These are phyloP conservation scores for Hippocampus barbouri DNA, from an alignment of 2,113 vertebrate species.

Conservation along the genomic window DNA sequence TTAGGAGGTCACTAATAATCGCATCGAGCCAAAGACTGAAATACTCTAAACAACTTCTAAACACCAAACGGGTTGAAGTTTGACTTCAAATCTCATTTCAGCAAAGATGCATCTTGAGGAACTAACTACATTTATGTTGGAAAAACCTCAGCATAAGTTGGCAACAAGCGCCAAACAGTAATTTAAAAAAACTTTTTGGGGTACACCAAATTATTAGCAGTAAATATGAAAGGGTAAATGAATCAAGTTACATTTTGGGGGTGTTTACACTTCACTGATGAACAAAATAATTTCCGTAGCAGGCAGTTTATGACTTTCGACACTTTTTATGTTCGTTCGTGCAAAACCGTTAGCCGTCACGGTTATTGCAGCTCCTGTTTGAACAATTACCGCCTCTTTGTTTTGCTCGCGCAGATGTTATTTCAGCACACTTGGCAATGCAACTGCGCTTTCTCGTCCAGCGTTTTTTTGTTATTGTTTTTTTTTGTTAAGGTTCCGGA, in stretches of 20 bases:
- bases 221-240: no score
- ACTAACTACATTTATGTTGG: no score
- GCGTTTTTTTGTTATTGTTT: background rate
- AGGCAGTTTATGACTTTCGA: background rate
- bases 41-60: background rate
- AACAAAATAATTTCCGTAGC: background rate
- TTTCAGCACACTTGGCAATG: background rate
- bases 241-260: background rate
- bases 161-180: no score
- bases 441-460: background rate
- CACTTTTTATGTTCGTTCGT: background rate
- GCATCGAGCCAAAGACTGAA: background rate
- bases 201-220: no score
- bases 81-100: background rate
- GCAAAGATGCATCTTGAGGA: no score
- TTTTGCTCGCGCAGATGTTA: background rate
- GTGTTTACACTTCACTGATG: background rate
- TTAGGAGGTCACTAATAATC: slow-evolving; percentile 23
- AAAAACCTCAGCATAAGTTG: no score
- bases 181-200: no score
- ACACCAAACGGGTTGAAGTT: background rate
- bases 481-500: background rate
- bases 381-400: background rate
- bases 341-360: background rate
- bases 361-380: background rate